Evolutionary conservation across 1,140 invertebrate genomes (phyloP), one percentile per base, ranked within the genome.

Genomic region (Euura saliciscinereae): DNA sequence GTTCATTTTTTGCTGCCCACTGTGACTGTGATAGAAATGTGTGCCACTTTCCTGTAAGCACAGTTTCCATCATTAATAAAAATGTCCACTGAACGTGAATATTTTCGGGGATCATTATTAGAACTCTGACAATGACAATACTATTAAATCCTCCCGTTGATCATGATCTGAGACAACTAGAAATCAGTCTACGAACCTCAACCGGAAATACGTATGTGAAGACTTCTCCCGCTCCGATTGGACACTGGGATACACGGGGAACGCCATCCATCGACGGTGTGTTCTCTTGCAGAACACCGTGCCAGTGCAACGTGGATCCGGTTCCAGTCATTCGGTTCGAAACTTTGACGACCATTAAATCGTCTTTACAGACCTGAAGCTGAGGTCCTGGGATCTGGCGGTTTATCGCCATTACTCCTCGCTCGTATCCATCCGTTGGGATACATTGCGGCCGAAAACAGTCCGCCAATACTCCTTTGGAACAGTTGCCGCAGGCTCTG

Each of bases 241-340:
- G 91, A 78, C 91, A 92, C 76, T 95, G 93, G 0, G 92, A 93
- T 3, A 94, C 85, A 84, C 91, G 91, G 0, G 93, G 91, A 11
- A 94, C 91, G 0, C 92, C 92, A 79, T 93, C 92, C 90, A 91
- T 92, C 77, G 87, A 87, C 0, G 87, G 89, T 0, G 87, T 88
- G 10, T 78, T 76, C 0, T 77, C 75, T 73, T 90, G 88, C 45
- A 88, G 87, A 44, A 88, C 84, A 2, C 89, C 89, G 72, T 90
- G 89, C 89, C 89, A 90, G 72, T 90, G 89, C 2, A 90, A 79
- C 0, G 88, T 88, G 0, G 88, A 87, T 2, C 85, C 83, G 65
- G 88, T 85, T 2, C 88, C 88, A 71, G 84, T 80, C 71, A 87
- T 77, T 11, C 85, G 80, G 76, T 93, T 93, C 11, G 86, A 82